Percentiles rank a stretch among this genome's conserved stretches.
phyloP scores from a whole-genome alignment of 2,888 invertebrate genomes.

The Thumatha senex region DNA sequence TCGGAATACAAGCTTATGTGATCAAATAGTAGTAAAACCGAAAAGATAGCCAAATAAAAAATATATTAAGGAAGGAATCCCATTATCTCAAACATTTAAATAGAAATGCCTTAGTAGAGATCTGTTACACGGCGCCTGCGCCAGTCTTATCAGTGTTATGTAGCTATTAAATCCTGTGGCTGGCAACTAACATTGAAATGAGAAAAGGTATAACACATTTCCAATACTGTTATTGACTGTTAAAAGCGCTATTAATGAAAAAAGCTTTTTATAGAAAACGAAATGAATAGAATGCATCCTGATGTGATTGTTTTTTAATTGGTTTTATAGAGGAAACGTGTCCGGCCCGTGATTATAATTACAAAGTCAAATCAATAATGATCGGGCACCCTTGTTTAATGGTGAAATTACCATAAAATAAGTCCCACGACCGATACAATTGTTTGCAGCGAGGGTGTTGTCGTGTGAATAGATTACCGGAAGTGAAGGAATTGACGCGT shows the following conservation, averaged over 20 bases:
- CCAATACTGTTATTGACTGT: background rate
- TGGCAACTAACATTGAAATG: background rate
- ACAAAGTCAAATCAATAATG: conserved; percentile 60
- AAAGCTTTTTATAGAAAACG: conserved; percentile 10
- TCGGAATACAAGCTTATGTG: too few relatives aligned
- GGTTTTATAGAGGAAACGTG: conserved; percentile 42
- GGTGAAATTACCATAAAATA: conserved; percentile 75
- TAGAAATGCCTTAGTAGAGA: background rate
- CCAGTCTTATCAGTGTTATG: background rate
- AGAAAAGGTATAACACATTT: background rate
- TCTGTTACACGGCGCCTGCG: background rate
- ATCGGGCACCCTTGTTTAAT: conserved; percentile 52
- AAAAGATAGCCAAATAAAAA: too few relatives aligned
- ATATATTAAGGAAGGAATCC: too few relatives aligned
- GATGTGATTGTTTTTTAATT: conserved; percentile 33
- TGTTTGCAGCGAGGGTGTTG: conserved; percentile 53
- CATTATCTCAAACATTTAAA: too few relatives aligned
- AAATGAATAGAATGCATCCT: conserved; percentile 7
- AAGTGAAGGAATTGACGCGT: conserved; percentile 59
- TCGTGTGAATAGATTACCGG: conserved; percentile 51
- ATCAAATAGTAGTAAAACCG: too few relatives aligned
- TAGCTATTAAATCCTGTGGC: background rate
- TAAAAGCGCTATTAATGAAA: background rate
- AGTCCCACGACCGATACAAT: conserved; percentile 69
- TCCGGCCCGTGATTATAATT: conserved; percentile 48